These are phyloP conservation scores for Panagrolaimus sp. DNA, from an alignment of 1,140 invertebrate species.

Conservation along the genomic window DNA sequence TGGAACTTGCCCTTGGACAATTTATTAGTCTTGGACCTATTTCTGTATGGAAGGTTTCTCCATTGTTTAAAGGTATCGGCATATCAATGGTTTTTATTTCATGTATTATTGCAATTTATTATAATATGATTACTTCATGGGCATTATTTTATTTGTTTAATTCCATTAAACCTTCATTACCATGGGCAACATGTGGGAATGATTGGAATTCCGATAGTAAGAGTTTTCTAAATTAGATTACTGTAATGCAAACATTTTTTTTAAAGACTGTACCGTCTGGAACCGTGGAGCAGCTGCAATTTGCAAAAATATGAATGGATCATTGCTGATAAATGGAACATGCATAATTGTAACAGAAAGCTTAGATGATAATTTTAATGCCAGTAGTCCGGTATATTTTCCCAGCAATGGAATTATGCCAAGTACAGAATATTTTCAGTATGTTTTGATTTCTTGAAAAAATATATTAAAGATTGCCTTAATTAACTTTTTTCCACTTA, in stretches of 20 bases:
- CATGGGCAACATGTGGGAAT: slow-evolving; percentile 63
- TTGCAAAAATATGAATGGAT: slow-evolving; percentile 47
- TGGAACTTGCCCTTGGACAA: slow-evolving; percentile 61
- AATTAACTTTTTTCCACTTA: neutral
- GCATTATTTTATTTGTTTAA: slow-evolving; percentile 56
- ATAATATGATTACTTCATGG: slow-evolving; percentile 55
- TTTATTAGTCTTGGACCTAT: slow-evolving; percentile 61
- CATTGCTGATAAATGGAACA: slow-evolving; percentile 51
- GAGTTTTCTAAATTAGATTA: neutral
- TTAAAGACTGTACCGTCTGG: slow-evolving; percentile 47
- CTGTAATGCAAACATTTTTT: neutral
- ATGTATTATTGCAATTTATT: slow-evolving; percentile 48
- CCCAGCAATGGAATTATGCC: slow-evolving; percentile 39
- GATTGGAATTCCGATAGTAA: slow-evolving; percentile 54
- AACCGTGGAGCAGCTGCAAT: slow-evolving; percentile 41
- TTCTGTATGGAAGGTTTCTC: slow-evolving; percentile 62
- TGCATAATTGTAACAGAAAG: slow-evolving; percentile 25
- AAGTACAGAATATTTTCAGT: slow-evolving; percentile 56
- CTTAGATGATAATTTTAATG: slow-evolving; percentile 18
- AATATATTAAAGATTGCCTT: neutral
- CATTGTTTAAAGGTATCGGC: slow-evolving; percentile 63
- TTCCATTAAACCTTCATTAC: slow-evolving; percentile 60
- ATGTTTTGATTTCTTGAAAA: slow-evolving; percentile 25
- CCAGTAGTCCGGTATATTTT: neutral
- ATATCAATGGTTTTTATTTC: slow-evolving; percentile 52